Base-by-base conservation (phyloP, 1,140 invertebrate genomes). In the Sitobion miscanthi region DNA sequence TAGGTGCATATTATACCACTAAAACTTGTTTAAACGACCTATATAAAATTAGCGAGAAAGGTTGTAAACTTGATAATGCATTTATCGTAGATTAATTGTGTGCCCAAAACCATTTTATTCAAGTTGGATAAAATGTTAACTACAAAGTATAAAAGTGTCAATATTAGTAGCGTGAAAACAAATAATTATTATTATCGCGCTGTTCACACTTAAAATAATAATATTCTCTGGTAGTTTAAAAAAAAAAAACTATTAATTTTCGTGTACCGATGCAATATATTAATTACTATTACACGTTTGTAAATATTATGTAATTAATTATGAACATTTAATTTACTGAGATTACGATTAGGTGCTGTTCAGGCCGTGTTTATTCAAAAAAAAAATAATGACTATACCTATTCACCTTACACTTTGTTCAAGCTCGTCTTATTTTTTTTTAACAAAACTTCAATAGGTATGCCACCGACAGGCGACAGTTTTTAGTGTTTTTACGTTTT, bases 71-170 rank as follows among this genome's bases (percentile, higher is more conserved):
- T 77, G 62, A 77, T 77, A 35, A 77, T 23, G 62, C 14, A 77
- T 77, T 77, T 77, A 35, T 77, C 30, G 62, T 77, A n/a, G n/a
- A 77, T 77, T 77, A 77, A 77, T 77, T n/a, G 62, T 77, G 62
- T n/a, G 14, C 30, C n/a, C n/a, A 77, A 77, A 62, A 77, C 62
- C n/a, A 20, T 77, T n/a, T 77, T 77, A n/a, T 77, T 77, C n/a
- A n/a, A 4, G 7, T 77, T 17, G 62, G 62, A n/a, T n/a, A 77
- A n/a, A 77, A n/a, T 4, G n/a, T 77, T 77, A n/a, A 77, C 62
- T 35, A 77, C 5, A 17, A 77, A 77, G 11, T n/a, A 77, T n/a
- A 77, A 17, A 77, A 77, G 30, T 77, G 30, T 77, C n/a, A 77
- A n/a, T 77, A 1, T 35, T 77, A n/a, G 62, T n/a, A 77, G 30